Conservation (phyloP, 2,797 vertebrate genomes). For the Hapalemur alaotrensis region DNA sequence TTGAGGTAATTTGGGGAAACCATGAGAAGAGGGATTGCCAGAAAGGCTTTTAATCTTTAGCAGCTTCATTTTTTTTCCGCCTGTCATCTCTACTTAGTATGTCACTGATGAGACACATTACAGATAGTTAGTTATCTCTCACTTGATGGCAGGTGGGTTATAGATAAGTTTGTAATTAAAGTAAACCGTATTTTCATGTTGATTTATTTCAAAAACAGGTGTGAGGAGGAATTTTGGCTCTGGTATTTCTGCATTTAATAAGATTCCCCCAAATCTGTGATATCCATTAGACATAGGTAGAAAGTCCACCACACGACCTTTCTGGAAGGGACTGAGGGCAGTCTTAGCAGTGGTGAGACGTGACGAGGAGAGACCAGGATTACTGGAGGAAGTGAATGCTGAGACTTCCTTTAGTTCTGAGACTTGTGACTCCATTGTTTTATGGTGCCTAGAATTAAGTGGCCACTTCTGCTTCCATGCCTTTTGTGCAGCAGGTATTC, state of each 20-base stretch:
- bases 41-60: not conserved
- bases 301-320: not conserved
- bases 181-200: not conserved
- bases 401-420: not conserved
- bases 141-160: not conserved
- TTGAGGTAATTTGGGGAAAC: not conserved
- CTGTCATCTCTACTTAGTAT: not conserved
- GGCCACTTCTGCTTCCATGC: not conserved
- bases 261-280: not conserved
- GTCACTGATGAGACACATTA: not conserved
- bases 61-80: not conserved
- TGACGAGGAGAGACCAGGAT: not conserved
- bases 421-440: not conserved
- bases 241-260: not conserved
- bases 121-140: not conserved
- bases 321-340: not conserved
- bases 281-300: not conserved
- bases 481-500: not conserved
- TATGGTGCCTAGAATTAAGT: not conserved
- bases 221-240: not conserved
- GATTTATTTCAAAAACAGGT: slow-evolving; percentile 4
- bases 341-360: not conserved
- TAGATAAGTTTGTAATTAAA: not conserved
- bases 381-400: not conserved
- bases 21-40: not conserved